A percentile compares a stretch with the other conserved stretches of the same genome.
These are phyloP conservation scores for Myopa tessellatipennis DNA, from an alignment of 2,888 invertebrate species.

Conservation along the genomic window DNA sequence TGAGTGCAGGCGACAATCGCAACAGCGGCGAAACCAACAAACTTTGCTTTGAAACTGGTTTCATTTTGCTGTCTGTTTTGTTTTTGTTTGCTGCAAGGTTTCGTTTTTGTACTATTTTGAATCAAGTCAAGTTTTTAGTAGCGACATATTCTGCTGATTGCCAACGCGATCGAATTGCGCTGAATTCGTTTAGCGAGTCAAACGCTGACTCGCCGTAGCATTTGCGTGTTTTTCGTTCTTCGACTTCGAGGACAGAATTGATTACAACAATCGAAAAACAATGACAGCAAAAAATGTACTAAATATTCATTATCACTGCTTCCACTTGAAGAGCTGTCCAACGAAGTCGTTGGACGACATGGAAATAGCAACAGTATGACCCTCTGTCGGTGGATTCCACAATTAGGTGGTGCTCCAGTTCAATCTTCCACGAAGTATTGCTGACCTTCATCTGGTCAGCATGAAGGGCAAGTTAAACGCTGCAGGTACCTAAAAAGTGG, in stretches of 20 bases:
- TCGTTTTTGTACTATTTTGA: background rate
- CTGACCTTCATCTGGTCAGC: too few relatives aligned
- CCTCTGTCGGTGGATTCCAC: too few relatives aligned
- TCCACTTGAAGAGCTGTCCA: too few relatives aligned
- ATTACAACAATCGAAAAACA: too few relatives aligned
- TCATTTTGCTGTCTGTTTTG: slow-evolving; percentile 33
- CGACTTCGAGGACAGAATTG: background rate
- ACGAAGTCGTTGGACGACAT: too few relatives aligned
- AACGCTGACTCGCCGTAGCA: background rate
- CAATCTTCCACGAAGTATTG: too few relatives aligned
- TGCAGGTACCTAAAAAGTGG: too few relatives aligned
- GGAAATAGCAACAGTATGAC: too few relatives aligned
- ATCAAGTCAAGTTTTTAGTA: slow-evolving; percentile 21
- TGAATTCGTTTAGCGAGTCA: slow-evolving; percentile 16
- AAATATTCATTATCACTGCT: too few relatives aligned
- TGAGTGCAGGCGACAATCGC: background rate
- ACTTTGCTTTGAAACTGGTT: slow-evolving; percentile 30
- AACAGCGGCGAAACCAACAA: background rate
- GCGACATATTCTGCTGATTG: slow-evolving; percentile 29
- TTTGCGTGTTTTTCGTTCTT: background rate
- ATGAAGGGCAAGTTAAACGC: too few relatives aligned
- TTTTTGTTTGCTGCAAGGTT: slow-evolving; percentile 12
- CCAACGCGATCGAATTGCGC: slow-evolving; percentile 27
- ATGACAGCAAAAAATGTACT: too few relatives aligned
- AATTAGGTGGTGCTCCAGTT: too few relatives aligned